Base-by-base conservation (phyloP, 2,888 invertebrate genomes). In the Limnephilus rhombicus region DNA sequence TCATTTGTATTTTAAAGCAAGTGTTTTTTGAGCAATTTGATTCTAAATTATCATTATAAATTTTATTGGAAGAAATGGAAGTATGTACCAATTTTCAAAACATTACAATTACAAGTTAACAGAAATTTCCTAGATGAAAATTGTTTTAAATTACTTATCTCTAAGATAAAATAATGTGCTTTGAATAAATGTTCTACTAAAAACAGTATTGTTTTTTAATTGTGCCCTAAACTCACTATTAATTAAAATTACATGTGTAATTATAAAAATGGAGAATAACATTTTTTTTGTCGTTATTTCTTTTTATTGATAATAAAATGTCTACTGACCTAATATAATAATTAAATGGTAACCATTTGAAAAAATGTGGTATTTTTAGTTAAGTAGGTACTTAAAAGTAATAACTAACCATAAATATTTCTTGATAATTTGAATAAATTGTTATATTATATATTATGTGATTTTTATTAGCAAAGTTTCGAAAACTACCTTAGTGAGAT, bases 241-340 rank as follows among this genome's bases (percentile, higher is more conserved):
- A 83, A 83, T 83, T 37, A 9, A 18, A 83, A 83, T 83, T 83
- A 41, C 34, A 11, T 37, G 15, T 49, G 49, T 49, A 83, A 37
- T 83, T 83, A 83, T 83, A 37, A 24, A 83, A 83, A 83, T 37
- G 83, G 83, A 83, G 37, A 37, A 83, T 83, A n/a, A 37, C 12
- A 0, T 83, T 83, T 83, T 83, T 83, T 83, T 83, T 83, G 37
- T n/a, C n/a, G n/a, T 37, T 18, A 18, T 83, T 83, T n/a, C 7
- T 83, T 37, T 2, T 37, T 83, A 83, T 83, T 83, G 37, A 37
- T 34, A 68, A 68, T 68, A 68, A 68, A 68, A 68, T 68, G 24
- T 68, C 68, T 68, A 68, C 24, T 24, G 68, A 68, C 24, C 68
- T 68, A 68, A 2, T 45, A 83, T 34, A 37, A 83, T 34, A 37